Percentiles rank a stretch among this genome's conserved stretches.
These are phyloP conservation scores for Dendrocincla fuliginosa DNA, from an alignment of 2,797 vertebrate genomes.

Conservation along the genomic window DNA sequence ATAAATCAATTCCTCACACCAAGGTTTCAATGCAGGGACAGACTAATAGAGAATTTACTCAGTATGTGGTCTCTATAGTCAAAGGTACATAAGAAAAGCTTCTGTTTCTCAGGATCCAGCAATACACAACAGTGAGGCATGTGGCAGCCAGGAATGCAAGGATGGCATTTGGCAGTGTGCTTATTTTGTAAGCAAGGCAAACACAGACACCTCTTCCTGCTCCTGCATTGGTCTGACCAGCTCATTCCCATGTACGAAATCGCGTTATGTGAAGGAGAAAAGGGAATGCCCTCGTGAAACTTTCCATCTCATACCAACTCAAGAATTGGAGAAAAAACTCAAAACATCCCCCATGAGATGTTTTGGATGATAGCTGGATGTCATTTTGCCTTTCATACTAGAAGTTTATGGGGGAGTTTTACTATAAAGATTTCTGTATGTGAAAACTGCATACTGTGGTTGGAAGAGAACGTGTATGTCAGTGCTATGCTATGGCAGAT, in stretches of 20 bases:
- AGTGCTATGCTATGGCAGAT: background rate
- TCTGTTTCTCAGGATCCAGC: background rate
- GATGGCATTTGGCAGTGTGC: background rate
- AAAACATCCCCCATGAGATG: background rate
- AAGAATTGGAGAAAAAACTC: background rate
- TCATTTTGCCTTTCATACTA: background rate
- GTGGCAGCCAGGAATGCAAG: background rate
- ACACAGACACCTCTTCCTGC: background rate
- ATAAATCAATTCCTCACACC: background rate
- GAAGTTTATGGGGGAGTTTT: background rate
- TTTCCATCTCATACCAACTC: background rate
- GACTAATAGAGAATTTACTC: background rate
- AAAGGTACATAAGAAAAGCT: background rate
- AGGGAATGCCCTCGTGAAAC: accelerated
- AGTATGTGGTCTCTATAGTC: background rate
- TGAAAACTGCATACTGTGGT: background rate
- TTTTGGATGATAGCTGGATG: background rate
- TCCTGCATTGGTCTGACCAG: background rate
- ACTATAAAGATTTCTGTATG: background rate
- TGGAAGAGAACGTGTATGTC: accelerated
- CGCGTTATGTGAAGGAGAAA: accelerated
- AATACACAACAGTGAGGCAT: background rate
- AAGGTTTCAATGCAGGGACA: background rate
- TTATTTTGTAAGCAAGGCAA: background rate
- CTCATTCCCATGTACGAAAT: background rate